Percentiles rank a stretch among this genome's conserved stretches.
phyloP scores from a whole-genome alignment of 1,140 invertebrate genomes.

The Frieseomelitta varia region DNA sequence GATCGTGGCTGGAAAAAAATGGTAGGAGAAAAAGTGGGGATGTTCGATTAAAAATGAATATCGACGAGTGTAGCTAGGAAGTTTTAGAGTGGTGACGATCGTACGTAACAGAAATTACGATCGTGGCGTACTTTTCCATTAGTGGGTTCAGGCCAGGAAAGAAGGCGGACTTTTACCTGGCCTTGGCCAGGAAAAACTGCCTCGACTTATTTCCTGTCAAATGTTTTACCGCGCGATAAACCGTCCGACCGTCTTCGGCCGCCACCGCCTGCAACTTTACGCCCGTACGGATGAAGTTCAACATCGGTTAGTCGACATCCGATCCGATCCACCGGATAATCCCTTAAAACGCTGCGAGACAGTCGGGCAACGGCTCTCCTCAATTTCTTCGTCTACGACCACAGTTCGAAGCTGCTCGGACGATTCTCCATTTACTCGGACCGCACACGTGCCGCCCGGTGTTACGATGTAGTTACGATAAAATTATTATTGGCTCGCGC shows the following conservation, averaged over 20 bases:
- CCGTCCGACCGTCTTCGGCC: slow-evolving; percentile 18
- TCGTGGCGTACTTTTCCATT: slow-evolving; percentile 34
- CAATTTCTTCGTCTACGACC: slow-evolving; percentile 32
- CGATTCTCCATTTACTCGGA: not conserved
- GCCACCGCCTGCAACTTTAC: slow-evolving; percentile 20
- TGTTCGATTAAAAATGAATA: not conserved
- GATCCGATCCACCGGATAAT: slow-evolving; percentile 53
- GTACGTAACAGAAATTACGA: not conserved
- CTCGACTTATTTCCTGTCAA: slow-evolving; percentile 26
- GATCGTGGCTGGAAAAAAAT: no score
- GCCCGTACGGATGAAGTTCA: slow-evolving; percentile 40
- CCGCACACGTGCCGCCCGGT: not conserved
- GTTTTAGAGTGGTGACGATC: not conserved
- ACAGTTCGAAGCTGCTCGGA: not conserved
- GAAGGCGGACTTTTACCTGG: not conserved
- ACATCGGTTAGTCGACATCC: slow-evolving; percentile 22
- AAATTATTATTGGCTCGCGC: not conserved
- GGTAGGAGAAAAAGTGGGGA: not conserved
- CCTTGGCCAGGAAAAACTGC: not conserved
- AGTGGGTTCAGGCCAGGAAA: not conserved
- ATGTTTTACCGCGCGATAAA: slow-evolving; percentile 18
- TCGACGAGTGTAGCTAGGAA: not conserved
- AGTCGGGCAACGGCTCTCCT: slow-evolving; percentile 16
- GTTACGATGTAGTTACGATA: not conserved
- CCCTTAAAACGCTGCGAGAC: slow-evolving; percentile 47